These are phyloP conservation scores for Ctena decussata DNA, from an alignment of 2,888 invertebrate genomes.

Conservation along the genomic window DNA sequence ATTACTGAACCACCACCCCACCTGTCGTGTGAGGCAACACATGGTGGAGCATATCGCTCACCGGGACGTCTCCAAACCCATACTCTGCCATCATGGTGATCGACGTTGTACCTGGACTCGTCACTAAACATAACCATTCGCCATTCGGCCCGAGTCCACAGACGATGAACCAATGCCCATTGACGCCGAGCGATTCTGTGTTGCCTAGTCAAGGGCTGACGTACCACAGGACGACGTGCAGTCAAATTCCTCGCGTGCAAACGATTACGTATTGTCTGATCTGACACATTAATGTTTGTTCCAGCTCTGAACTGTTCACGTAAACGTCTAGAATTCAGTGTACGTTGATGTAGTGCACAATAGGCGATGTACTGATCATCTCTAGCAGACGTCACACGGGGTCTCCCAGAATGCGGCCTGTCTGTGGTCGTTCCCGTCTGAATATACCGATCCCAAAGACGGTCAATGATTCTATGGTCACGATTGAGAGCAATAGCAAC, in stretches of 20 bases:
- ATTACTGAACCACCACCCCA: no score
- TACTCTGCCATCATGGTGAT: no score
- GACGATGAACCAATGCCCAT: not conserved
- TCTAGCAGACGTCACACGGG: not conserved
- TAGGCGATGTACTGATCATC: not conserved
- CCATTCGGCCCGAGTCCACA: no score
- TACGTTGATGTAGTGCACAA: not conserved
- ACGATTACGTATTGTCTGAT: not conserved
- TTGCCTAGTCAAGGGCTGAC: not conserved
- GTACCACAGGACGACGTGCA: constrained; percentile 6
- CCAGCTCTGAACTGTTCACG: no score
- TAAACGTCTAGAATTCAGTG: no score
- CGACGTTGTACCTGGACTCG: no score
- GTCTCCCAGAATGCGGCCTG: not conserved
- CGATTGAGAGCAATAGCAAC: not conserved
- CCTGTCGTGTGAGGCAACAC: not conserved
- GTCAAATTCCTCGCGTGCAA: no score
- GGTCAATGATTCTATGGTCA: constrained; percentile 5
- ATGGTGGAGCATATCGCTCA: not conserved
- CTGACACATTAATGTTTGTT: no score
- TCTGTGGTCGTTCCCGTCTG: not conserved
- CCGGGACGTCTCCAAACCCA: not conserved
- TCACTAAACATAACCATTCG: no score
- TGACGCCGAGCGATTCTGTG: not conserved
- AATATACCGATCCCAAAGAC: no score